Conservation (phyloP, 2,888 invertebrate species). For the Stramonita haemastoma region DNA sequence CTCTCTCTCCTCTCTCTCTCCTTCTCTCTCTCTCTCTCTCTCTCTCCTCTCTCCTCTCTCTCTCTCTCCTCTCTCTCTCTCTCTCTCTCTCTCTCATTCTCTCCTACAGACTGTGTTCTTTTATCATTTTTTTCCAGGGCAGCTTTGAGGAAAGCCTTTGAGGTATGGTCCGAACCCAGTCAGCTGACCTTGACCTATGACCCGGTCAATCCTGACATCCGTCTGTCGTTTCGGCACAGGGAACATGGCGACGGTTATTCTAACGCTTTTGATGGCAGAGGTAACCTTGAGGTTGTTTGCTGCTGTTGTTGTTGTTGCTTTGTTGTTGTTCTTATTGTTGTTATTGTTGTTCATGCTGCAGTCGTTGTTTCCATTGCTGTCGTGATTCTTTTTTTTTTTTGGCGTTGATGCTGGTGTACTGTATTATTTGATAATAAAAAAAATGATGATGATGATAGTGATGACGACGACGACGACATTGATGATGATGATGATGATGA, state of each 20-base stretch:
- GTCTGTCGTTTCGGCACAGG: slow-evolving; percentile 35
- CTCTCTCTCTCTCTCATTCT: too few species aligned
- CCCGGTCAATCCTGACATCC: slow-evolving; percentile 35
- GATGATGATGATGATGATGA: not conserved
- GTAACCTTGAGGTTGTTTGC: not conserved
- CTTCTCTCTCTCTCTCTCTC: too few species aligned
- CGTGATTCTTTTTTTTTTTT: too few species aligned
- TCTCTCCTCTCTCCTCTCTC: too few species aligned
- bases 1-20: too few species aligned
- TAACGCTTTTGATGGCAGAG: slow-evolving; percentile 47
- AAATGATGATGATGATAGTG: not conserved
- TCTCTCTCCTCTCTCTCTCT: not conserved
- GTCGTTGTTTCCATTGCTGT: too few species aligned
- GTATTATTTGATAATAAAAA: too few species aligned
- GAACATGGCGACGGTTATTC: slow-evolving; percentile 43
- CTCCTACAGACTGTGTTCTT: too few species aligned
- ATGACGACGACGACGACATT: not conserved
- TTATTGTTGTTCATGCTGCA: too few species aligned
- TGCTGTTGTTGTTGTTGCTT: too few species aligned
- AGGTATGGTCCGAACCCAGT: slow-evolving; percentile 37
- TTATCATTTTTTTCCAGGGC: not conserved
- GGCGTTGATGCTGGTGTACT: too few species aligned
- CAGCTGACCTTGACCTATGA: slow-evolving; percentile 32
- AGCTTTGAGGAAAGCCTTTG: slow-evolving; percentile 33
- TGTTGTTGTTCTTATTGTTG: too few species aligned